A percentile compares a stretch with the other conserved stretches of the same genome.
These are phyloP conservation scores for Antheraea assamensis DNA, from an alignment of 2,888 invertebrate species.

Conservation along the genomic window DNA sequence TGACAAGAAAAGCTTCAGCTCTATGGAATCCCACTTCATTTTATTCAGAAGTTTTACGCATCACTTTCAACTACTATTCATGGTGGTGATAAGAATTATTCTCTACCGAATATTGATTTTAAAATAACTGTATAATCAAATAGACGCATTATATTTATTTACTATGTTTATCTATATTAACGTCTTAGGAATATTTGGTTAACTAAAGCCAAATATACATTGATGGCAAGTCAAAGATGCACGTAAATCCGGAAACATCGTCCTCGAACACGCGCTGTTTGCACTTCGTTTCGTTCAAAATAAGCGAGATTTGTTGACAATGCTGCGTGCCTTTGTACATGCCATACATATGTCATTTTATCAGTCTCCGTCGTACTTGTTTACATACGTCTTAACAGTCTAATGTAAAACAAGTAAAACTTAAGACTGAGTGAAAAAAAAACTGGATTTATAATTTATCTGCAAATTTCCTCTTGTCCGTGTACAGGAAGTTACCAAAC, in stretches of 20 bases:
- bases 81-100: no score
- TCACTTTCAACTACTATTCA: no score
- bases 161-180: background rate
- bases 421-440: background rate
- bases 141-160: no score
- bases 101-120: no score
- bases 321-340: conserved; percentile 41
- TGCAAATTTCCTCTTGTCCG: background rate
- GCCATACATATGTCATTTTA: conserved; percentile 42
- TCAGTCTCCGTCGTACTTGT: background rate
- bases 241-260: conserved; percentile 37
- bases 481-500: background rate
- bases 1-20: no score
- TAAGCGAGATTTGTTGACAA: conserved; percentile 37
- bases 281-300: conserved; percentile 39
- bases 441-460: background rate
- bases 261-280: conserved; percentile 62
- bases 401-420: background rate
- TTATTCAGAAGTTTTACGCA: no score
- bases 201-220: conserved; percentile 22
- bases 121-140: no score
- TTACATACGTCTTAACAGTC: background rate
- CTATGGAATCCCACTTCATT: no score
- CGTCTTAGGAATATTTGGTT: conserved; percentile 15
- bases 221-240: conserved; percentile 25